Evolutionary conservation across 1,140 invertebrate genomes (phyloP), one percentile per base, ranked within the genome.

Genomic region (Papilio machaon): DNA sequence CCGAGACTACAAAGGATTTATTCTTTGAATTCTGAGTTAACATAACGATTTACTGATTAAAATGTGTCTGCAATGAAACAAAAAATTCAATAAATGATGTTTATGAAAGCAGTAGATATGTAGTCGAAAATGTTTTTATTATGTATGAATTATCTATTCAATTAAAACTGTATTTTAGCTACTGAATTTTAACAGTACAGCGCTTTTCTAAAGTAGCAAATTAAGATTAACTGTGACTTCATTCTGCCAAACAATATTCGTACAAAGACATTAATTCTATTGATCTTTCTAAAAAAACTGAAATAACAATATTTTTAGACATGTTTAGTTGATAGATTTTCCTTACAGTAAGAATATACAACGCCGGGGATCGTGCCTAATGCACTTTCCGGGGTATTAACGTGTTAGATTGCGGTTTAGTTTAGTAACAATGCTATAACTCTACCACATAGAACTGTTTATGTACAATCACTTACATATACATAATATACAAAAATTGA

Each of bases 331-430:
- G 17, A 1, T 58, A n/a, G n/a, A 19, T n/a, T 43, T 43, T n/a
- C 17, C 54, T 30, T 17, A 9, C 8, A 38, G 64, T 67, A 67
- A 67, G 64, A 67, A 67, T 67, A 38, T 19, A 64, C 64, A 38
- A 35, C 10, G 30, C 30, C 6, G 30, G 13, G 13, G 64, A 70
- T 35, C 64, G 64, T 70, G 64, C 30, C 35, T 70, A 15, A 70
- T 35, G 64, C 64, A 70, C 30, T 70, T 70, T 70, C 64, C 64
- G 1, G 64, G 5, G 64, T 70, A 70, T 70, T 70, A 70, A 70
- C 64, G 30, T 70, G 30, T 70, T 70, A 38, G 30, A 30, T 70
- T 70, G 30, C 30, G 64, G 38, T 70, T 70, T 70, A 70, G 64
- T 70, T 70, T 70, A 70, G 30, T 70, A 70, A 70, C 64, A 70